A percentile compares a stretch with the other conserved stretches of the same genome.
Evolutionary conservation across 2,797 vertebrate species (phyloP).

Genomic region (Silurus lanzhouensis): DNA sequence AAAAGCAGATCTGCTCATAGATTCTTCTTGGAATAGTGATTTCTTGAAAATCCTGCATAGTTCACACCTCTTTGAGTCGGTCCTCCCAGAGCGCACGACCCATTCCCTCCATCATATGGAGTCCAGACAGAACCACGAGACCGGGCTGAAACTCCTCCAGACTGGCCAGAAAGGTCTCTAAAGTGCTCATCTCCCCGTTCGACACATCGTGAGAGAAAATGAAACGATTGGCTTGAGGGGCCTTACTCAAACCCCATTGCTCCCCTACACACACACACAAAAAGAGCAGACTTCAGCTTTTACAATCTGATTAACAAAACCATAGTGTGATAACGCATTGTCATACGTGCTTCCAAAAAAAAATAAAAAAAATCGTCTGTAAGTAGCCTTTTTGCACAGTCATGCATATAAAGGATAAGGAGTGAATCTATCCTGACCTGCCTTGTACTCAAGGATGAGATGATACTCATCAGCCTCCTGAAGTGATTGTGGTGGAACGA

Average conservation of each 20-base stretch:
- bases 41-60: not conserved
- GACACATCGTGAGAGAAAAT: slow-evolving; percentile 97
- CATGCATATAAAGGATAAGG: not conserved
- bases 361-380: not conserved
- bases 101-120: slow-evolving; percentile 99
- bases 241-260: slow-evolving; percentile 82
- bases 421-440: slow-evolving; percentile 72
- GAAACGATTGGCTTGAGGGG: slow-evolving; percentile 94
- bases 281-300: not conserved
- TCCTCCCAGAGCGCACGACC: slow-evolving; percentile 81
- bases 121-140: slow-evolving; percentile 91
- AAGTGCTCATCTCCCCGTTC: slow-evolving; percentile 88
- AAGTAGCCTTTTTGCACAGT: not conserved
- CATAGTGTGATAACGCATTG: not conserved
- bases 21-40: no score
- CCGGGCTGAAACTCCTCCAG: slow-evolving; percentile 94
- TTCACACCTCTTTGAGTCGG: slow-evolving; percentile 83
- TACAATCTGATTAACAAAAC: not conserved
- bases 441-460: slow-evolving; percentile 96
- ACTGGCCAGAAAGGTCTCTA: slow-evolving; percentile 92
- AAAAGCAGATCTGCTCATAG: no score
- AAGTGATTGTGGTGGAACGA: slow-evolving; percentile 91
- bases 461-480: slow-evolving; percentile 93
- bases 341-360: not conserved
- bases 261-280: slow-evolving; percentile 77